Percentiles rank a stretch among this genome's conserved stretches.
phyloP scores from a whole-genome alignment of 2,888 invertebrate genomes.

The Trachelus stipa region DNA sequence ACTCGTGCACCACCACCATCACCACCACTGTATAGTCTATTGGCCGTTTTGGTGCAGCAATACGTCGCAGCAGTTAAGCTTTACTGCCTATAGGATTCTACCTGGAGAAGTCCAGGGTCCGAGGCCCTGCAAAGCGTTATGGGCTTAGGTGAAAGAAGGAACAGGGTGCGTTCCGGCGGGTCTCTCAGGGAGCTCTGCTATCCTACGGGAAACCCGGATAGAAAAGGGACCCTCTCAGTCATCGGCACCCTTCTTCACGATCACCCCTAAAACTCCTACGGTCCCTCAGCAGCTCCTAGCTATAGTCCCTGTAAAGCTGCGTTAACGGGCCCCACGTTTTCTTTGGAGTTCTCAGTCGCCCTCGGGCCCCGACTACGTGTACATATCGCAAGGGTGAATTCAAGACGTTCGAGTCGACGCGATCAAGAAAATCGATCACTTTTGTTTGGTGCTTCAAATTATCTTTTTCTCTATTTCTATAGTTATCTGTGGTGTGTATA shows the following conservation, averaged over 20 bases:
- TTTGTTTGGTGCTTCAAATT: background rate
- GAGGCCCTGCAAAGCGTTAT: background rate
- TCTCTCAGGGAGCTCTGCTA: conserved; percentile 10
- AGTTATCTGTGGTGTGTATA: background rate
- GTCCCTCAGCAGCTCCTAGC: background rate
- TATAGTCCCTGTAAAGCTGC: conserved; percentile 17
- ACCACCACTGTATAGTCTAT: background rate
- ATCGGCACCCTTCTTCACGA: conserved; percentile 44
- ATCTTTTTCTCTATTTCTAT: background rate
- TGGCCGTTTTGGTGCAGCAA: background rate
- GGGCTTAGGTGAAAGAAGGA: conserved; percentile 14
- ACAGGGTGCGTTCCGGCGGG: background rate
- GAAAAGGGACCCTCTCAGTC: conserved; percentile 50
- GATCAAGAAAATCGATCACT: background rate
- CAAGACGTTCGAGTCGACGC: background rate
- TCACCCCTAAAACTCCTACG: conserved; percentile 6
- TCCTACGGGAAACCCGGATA: conserved; percentile 48
- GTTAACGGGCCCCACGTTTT: conserved; percentile 55
- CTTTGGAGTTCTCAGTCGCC: conserved; percentile 56
- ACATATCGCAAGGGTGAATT: conserved; percentile 14
- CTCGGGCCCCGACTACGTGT: conserved; percentile 34
- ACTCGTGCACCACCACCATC: background rate
- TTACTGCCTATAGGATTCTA: conserved; percentile 1
- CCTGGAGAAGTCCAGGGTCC: background rate
- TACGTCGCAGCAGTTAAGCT: conserved; percentile 1